Percentiles rank a stretch among this genome's conserved stretches.
Evolutionary conservation across 2,113 vertebrate genomes (phyloP).

Genomic region (Synchiropus splendidus): DNA sequence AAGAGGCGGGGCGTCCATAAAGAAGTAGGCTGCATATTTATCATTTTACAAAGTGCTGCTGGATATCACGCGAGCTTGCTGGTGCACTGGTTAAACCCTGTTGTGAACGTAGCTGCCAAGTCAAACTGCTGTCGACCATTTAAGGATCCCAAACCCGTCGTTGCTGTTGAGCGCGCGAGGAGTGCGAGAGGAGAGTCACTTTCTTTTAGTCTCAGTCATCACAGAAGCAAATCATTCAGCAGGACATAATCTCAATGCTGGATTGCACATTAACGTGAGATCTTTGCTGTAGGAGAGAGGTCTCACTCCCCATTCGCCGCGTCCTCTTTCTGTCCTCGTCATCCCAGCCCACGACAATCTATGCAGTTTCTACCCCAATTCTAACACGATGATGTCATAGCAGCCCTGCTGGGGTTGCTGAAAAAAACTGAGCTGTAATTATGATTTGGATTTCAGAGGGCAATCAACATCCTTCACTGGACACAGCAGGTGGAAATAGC

Average conservation of each 20-base stretch:
- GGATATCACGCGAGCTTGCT: too few species aligned
- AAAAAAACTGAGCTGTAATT: neutral
- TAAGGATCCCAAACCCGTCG: too few species aligned
- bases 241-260: constrained; percentile 54
- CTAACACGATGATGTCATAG: constrained; percentile 41
- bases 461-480: neutral
- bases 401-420: constrained; percentile 11
- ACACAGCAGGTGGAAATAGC: constrained; percentile 58
- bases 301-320: constrained; percentile 76
- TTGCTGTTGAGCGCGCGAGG: too few species aligned
- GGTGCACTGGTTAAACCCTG: too few species aligned
- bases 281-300: constrained; percentile 66
- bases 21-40: too few species aligned
- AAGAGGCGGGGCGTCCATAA: too few species aligned
- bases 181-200: too few species aligned
- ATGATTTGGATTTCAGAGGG: too few species aligned
- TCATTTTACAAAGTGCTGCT: too few species aligned
- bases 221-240: constrained; percentile 48
- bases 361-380: constrained; percentile 56
- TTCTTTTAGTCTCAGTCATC: constrained; percentile 17
- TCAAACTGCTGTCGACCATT: too few species aligned
- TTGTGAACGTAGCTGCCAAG: too few species aligned
- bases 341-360: constrained; percentile 49
- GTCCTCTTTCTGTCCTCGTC: constrained; percentile 26
- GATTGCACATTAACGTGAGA: constrained; percentile 69